Conservation (phyloP, 2,797 vertebrate species). For the Micropoecilia bifurca region DNA sequence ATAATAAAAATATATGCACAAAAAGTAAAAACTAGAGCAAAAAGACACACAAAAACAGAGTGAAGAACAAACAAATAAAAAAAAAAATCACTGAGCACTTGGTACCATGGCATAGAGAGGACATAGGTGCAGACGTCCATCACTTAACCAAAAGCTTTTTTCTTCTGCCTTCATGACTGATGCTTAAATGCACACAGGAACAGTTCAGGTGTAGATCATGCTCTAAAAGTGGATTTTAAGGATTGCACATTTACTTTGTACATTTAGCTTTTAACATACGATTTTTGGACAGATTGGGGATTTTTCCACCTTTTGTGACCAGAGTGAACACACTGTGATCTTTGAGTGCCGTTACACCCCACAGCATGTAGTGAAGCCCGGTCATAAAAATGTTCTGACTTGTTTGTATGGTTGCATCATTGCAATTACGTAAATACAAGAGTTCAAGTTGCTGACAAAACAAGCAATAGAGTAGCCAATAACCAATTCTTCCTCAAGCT, state of each 20-base stretch:
- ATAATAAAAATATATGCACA: background rate
- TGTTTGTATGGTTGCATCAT: background rate
- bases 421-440: constrained; percentile 34
- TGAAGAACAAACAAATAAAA: background rate
- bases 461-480: constrained; percentile 9
- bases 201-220: background rate
- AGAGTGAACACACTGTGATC: background rate
- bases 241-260: background rate
- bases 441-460: constrained; percentile 51
- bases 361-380: background rate
- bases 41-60: background rate
- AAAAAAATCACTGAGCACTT: background rate
- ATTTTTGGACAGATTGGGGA: background rate
- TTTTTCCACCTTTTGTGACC: background rate
- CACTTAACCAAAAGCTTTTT: background rate
- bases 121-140: background rate
- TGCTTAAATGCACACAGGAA: background rate
- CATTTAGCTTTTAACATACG: background rate
- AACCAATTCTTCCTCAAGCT: constrained; percentile 36
- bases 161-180: background rate
- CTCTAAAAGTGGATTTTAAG: background rate
- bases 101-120: background rate
- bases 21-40: background rate
- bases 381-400: background rate
- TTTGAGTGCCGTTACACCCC: background rate